phyloP scores from a whole-genome alignment of 2,797 vertebrate species.

The Phrynocephalus vlangalii region DNA sequence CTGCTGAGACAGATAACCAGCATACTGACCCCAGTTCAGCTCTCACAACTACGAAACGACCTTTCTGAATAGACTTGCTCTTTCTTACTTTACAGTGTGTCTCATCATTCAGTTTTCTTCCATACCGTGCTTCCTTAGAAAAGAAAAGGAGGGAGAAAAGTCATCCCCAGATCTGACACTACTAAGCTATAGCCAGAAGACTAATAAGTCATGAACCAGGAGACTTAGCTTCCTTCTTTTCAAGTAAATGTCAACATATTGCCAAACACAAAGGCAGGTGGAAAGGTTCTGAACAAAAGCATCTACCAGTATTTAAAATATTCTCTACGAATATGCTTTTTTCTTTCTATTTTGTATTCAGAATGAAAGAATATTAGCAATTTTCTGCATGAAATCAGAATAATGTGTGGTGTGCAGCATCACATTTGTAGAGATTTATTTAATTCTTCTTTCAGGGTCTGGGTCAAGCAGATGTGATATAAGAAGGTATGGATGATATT shows the following conservation, averaged over 20 bases:
- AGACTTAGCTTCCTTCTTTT: conserved; percentile 26
- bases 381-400: conserved; percentile 51
- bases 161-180: conserved; percentile 13
- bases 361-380: conserved; percentile 53
- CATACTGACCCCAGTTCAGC: not conserved
- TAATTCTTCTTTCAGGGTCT: conserved; percentile 44
- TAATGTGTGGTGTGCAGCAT: conserved; percentile 38
- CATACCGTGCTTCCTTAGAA: conserved; percentile 29
- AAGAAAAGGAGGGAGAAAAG: not conserved
- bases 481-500: not conserved
- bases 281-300: not conserved
- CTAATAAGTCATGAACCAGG: conserved; percentile 37
- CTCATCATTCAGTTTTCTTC: conserved; percentile 52
- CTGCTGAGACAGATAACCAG: conserved; percentile 2
- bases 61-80: conserved; percentile 32
- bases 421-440: conserved; percentile 56
- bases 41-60: conserved; percentile 11
- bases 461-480: conserved; percentile 47
- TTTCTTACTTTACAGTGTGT: conserved; percentile 30
- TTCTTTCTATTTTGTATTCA: conserved; percentile 52
- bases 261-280: conserved; percentile 14
- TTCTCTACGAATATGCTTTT: conserved; percentile 19
- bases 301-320: conserved; percentile 24
- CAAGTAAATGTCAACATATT: conserved; percentile 32
- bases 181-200: conserved; percentile 25